Conservation (phyloP, 1,140 invertebrate species). For the Drosophila aff. region DNA sequence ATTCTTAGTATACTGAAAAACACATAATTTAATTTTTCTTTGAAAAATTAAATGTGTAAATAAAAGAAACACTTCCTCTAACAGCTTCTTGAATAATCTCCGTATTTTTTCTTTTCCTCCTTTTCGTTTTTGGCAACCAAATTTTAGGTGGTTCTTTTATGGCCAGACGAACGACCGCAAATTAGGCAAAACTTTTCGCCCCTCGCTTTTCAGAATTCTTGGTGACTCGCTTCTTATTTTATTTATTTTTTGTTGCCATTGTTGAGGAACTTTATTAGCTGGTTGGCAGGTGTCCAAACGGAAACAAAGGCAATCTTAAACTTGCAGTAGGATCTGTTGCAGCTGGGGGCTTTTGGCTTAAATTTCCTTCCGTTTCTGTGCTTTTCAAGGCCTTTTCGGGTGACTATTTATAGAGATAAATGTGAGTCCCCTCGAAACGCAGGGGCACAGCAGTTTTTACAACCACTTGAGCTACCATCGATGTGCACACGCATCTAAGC, state of each 20-base stretch:
- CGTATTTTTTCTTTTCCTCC: not conserved
- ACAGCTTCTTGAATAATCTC: not conserved
- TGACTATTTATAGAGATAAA: constrained; percentile 54
- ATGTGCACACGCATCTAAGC: constrained; percentile 46
- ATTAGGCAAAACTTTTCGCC: constrained; percentile 65
- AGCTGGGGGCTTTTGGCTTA: constrained; percentile 12
- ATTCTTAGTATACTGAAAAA: not conserved
- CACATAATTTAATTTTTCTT: not conserved
- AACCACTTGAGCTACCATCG: constrained; percentile 73
- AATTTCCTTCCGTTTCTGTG: constrained; percentile 14
- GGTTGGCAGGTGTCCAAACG: constrained; percentile 65
- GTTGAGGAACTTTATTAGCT: constrained; percentile 66
- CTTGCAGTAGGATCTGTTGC: constrained; percentile 18
- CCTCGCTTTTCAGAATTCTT: constrained; percentile 1
- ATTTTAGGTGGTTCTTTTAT: constrained; percentile 23
- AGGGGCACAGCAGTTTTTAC: constrained; percentile 61
- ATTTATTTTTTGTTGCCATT: constrained; percentile 20
- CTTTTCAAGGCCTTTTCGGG: constrained; percentile 19
- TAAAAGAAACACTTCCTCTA: not conserved
- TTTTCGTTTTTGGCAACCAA: constrained; percentile 8
- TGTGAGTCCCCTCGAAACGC: constrained; percentile 22
- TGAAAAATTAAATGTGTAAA: not conserved
- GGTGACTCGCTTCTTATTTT: constrained; percentile 11
- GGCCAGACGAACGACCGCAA: constrained; percentile 45
- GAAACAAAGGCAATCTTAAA: constrained; percentile 43